Evolutionary conservation across 2,797 vertebrate species (phyloP).

Genomic region (Meda fulgida): DNA sequence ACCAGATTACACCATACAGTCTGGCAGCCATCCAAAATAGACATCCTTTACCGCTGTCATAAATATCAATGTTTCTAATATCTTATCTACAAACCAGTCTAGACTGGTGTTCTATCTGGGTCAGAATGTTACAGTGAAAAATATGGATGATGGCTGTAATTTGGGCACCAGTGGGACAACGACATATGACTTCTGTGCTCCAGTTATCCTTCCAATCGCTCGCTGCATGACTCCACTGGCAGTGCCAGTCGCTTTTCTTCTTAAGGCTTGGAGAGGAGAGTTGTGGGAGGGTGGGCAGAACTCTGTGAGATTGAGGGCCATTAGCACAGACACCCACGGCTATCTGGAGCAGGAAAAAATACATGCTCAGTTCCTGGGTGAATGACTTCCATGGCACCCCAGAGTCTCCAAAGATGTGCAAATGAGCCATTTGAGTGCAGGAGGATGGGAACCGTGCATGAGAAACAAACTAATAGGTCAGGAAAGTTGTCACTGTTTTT

Average conservation of each 20-base stretch:
- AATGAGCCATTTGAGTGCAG: constrained; percentile 25
- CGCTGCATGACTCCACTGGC: constrained; percentile 3
- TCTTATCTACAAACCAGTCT: background rate
- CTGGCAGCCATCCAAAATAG: background rate
- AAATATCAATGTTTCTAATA: background rate
- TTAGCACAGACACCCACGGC: constrained; percentile 27
- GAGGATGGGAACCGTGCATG: background rate
- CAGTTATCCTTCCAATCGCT: constrained; percentile 18
- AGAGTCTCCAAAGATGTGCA: constrained; percentile 35
- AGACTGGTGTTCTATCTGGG: background rate
- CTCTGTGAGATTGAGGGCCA: constrained; percentile 20
- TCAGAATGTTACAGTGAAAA: background rate
- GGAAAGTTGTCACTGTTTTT: background rate
- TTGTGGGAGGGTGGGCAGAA: background rate
- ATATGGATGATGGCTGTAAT: constrained; percentile 23
- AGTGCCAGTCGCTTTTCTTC: constrained; percentile 18
- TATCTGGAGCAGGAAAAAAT: constrained; percentile 28
- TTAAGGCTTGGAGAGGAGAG: background rate
- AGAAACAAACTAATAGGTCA: constrained; percentile 10
- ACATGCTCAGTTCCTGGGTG: constrained; percentile 22
- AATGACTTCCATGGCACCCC: constrained; percentile 18
- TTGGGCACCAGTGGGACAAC: constrained; percentile 12
- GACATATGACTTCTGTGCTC: constrained; percentile 9
- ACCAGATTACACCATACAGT: background rate
- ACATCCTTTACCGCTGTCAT: background rate